Conservation (phyloP, 35 echinoderm and acorn worm species). For the Diadema setosum region DNA sequence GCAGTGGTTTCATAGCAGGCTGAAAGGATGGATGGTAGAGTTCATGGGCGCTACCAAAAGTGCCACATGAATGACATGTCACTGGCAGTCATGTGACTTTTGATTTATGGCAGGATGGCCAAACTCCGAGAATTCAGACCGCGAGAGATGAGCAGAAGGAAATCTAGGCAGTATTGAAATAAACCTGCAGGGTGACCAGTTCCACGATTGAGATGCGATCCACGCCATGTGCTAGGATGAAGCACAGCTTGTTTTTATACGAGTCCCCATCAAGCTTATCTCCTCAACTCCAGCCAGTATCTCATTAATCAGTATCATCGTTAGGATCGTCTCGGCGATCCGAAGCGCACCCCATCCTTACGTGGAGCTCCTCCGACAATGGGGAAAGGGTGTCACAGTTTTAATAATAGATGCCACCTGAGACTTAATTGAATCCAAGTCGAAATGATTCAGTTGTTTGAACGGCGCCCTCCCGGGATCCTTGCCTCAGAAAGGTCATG, state of each 20-base stretch:
- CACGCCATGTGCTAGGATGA: too few relatives aligned
- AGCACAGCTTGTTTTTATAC: not conserved
- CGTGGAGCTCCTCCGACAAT: not conserved
- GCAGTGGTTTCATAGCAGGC: too few relatives aligned
- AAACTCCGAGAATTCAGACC: too few relatives aligned
- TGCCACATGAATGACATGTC: too few relatives aligned
- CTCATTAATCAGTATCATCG: not conserved
- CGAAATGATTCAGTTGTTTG: constrained; percentile 14
- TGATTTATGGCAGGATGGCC: too few relatives aligned
- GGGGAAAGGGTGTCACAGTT: not conserved
- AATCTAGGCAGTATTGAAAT: too few relatives aligned
- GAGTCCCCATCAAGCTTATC: not conserved
- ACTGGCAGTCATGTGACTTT: too few relatives aligned
- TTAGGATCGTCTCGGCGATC: not conserved
- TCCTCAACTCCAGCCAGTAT: not conserved
- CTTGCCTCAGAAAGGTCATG: not conserved
- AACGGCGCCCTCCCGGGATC: not conserved
- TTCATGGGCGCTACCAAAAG: too few relatives aligned
- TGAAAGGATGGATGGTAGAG: too few relatives aligned
- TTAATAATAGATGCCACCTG: not conserved
- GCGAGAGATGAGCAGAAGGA: too few relatives aligned
- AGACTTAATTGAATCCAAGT: not conserved
- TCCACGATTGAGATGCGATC: too few relatives aligned
- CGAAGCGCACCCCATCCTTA: not conserved
- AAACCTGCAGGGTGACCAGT: too few relatives aligned